Percentiles rank a stretch among this genome's conserved stretches.
phyloP scores from a whole-genome alignment of 1,140 invertebrate species.

The Aphaenogaster ashmeadi region DNA sequence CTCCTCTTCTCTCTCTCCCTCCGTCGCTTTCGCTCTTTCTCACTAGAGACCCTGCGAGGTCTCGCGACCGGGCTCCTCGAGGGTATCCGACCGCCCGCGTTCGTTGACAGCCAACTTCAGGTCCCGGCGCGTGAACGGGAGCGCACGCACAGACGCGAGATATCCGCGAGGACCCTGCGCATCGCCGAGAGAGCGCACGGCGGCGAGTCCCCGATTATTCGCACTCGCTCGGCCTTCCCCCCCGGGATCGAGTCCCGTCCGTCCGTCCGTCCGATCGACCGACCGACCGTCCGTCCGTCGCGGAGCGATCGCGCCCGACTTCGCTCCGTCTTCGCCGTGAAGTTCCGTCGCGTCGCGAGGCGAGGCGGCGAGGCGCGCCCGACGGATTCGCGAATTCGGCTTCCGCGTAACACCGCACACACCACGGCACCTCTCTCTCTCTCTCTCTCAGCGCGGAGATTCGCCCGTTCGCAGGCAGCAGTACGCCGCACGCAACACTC shows the following conservation, averaged over 20 bases:
- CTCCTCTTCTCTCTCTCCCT: background rate
- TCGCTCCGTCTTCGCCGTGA: constrained; percentile 31
- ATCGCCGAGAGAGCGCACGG: background rate
- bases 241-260: background rate
- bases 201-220: background rate
- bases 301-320: constrained; percentile 52
- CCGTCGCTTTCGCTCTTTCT: background rate
- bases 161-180: background rate
- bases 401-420: constrained; percentile 12
- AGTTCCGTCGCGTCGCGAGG: constrained; percentile 9
- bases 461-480: constrained; percentile 38
- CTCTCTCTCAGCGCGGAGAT: constrained; percentile 53
- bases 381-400: constrained; percentile 17
- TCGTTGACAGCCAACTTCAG: constrained; percentile 42
- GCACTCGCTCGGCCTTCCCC: constrained; percentile 7
- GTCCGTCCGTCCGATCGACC: background rate
- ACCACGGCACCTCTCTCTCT: background rate
- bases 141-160: background rate
- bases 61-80: constrained; percentile 14
- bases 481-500: constrained; percentile 50
- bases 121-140: constrained; percentile 1
- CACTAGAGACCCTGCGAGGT: background rate
- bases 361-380: constrained; percentile 15
- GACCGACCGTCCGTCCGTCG: constrained; percentile 9
- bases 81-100: constrained; percentile 29